Conservation (phyloP, 2,797 vertebrate genomes). For the Hippopotamyrus pictus region DNA sequence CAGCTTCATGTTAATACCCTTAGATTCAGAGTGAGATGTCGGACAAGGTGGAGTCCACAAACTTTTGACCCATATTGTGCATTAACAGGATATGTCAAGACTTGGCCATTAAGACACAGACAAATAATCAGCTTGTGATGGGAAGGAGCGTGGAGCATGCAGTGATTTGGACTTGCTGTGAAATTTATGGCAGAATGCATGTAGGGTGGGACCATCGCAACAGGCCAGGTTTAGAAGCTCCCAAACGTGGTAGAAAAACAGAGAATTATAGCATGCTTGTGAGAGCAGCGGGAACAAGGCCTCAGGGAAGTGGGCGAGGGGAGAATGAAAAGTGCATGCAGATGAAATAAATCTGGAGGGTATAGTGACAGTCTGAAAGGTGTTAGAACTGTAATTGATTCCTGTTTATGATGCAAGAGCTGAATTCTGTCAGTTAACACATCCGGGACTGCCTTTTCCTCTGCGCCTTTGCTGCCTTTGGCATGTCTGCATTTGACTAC, state of each 20-base stretch:
- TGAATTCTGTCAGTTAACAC: background rate
- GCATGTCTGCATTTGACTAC: background rate
- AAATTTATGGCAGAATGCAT: background rate
- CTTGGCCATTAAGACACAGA: background rate
- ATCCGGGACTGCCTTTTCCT: background rate
- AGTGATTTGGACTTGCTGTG: background rate
- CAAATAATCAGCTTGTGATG: background rate
- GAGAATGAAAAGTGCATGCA: background rate
- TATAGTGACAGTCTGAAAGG: background rate
- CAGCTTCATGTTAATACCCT: background rate
- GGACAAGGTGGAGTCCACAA: background rate
- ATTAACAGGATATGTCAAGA: background rate
- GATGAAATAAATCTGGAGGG: background rate
- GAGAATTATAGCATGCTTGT: background rate
- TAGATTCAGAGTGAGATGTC: background rate
- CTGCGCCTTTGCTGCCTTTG: background rate
- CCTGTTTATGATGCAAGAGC: background rate
- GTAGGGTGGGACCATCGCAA: background rate
- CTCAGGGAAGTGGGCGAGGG: background rate
- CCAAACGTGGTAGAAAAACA: background rate
- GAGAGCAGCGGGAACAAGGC: background rate
- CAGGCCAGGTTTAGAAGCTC: background rate
- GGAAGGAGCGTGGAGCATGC: background rate
- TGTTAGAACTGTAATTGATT: constrained; percentile 5
- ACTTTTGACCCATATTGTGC: background rate